phyloP scores from a whole-genome alignment of 2,797 vertebrate species.

The Craterocephalus amniculus region DNA sequence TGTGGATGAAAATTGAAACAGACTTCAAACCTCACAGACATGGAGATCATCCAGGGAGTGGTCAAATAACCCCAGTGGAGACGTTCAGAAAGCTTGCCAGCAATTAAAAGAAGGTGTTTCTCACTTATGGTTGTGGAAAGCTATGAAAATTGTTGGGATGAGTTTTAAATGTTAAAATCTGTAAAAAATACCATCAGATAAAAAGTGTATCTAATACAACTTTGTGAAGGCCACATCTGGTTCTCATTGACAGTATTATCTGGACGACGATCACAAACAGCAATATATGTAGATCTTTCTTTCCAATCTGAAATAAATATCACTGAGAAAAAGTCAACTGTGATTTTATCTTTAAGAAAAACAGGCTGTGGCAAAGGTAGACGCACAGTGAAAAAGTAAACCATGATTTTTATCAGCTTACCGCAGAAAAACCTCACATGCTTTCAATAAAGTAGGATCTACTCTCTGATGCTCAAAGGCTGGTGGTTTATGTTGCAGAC shows the following conservation, averaged over 20 bases:
- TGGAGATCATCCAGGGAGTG: background rate
- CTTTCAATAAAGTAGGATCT: background rate
- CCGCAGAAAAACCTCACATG: background rate
- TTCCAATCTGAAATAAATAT: constrained; percentile 15
- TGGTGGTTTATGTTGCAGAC: background rate
- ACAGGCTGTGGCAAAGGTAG: background rate
- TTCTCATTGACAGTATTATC: background rate
- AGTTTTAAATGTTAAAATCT: background rate
- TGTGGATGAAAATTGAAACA: background rate
- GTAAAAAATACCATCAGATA: background rate
- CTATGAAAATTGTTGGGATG: background rate
- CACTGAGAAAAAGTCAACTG: constrained; percentile 38
- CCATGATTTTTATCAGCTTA: constrained; percentile 28
- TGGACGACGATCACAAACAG: background rate
- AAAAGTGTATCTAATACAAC: background rate
- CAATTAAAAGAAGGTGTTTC: background rate
- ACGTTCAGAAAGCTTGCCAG: background rate
- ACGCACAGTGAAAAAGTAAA: constrained; percentile 20
- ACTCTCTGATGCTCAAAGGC: too few species aligned
- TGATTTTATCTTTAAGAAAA: constrained; percentile 31
- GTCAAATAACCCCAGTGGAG: background rate
- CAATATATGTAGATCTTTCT: background rate
- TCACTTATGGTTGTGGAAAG: background rate
- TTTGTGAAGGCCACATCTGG: background rate
- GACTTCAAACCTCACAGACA: background rate